Evolutionary conservation across 2,113 vertebrate genomes (phyloP).

Genomic region (Anolis sagrei): DNA sequence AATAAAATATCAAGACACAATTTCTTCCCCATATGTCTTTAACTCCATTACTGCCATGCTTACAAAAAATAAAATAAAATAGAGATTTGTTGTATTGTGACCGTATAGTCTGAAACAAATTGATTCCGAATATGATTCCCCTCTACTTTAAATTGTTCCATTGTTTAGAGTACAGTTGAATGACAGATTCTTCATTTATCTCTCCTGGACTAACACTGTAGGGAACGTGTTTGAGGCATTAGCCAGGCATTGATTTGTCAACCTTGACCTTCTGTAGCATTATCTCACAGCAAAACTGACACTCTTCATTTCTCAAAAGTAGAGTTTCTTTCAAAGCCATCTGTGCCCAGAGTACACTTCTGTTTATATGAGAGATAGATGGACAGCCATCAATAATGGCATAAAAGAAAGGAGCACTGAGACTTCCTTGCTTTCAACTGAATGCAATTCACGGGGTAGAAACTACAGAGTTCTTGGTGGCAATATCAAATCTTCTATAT

Average conservation of each 20-base stretch:
- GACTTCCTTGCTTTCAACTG: background rate
- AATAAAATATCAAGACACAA: background rate
- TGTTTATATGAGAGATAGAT: constrained; percentile 4
- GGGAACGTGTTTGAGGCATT: constrained; percentile 38
- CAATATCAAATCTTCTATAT: background rate
- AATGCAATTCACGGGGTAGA: background rate
- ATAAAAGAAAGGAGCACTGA: background rate
- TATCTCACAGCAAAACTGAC: constrained; percentile 60
- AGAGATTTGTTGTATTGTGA: constrained; percentile 55
- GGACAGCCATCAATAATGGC: constrained; percentile 22
- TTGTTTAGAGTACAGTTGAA: constrained; percentile 60
- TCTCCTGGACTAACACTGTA: constrained; percentile 4
- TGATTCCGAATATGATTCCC: constrained; percentile 58
- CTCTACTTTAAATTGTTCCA: constrained; percentile 53
- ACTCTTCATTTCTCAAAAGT: constrained; percentile 61
- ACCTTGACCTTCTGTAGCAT: constrained; percentile 63
- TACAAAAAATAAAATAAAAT: constrained; percentile 39
- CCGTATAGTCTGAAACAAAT: constrained; percentile 58
- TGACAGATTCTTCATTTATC: constrained; percentile 62
- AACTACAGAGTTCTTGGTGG: background rate
- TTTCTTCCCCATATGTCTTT: constrained; percentile 10
- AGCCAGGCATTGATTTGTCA: constrained; percentile 57
- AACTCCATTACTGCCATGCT: constrained; percentile 36
- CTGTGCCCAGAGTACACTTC: constrained; percentile 30
- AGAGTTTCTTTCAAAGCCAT: constrained; percentile 11